phyloP scores from a whole-genome alignment of 2,888 invertebrate species.

The Tenthredo amoena region DNA sequence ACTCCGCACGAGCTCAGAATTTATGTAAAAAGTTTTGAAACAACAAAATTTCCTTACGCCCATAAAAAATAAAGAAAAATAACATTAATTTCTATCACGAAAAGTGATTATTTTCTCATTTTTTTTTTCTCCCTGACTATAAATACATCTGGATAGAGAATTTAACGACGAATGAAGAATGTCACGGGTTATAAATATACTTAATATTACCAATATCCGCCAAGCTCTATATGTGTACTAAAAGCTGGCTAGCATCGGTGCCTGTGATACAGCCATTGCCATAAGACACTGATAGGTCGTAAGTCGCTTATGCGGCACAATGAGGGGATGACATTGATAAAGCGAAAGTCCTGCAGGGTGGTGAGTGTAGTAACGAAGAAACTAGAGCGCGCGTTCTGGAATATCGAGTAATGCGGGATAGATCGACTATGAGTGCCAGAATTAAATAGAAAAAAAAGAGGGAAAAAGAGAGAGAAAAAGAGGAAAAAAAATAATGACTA shows the following conservation, averaged over 20 bases:
- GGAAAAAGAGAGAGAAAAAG: not conserved
- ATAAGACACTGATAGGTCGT: conserved; percentile 42
- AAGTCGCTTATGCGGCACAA: conserved; percentile 33
- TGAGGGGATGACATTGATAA: conserved; percentile 43
- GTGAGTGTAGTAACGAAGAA: conserved; percentile 3
- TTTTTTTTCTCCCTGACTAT: not conserved
- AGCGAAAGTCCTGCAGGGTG: conserved; percentile 38
- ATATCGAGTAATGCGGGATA: conserved; percentile 23
- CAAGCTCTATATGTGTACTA: not conserved
- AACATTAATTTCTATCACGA: not conserved
- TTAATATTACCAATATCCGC: not conserved
- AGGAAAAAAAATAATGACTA: not conserved
- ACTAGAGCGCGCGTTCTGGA: conserved; percentile 27
- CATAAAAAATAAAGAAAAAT: not conserved
- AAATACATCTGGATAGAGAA: not conserved
- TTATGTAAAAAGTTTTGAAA: not conserved
- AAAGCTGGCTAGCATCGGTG: not conserved
- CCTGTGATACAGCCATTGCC: conserved; percentile 28
- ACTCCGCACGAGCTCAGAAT: not conserved
- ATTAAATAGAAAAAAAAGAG: not conserved
- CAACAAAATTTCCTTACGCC: not conserved
- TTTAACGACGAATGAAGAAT: not conserved
- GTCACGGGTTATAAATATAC: not conserved
- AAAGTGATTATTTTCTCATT: not conserved
- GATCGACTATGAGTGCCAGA: not conserved